A percentile compares a stretch with the other conserved stretches of the same genome.
Conservation (phyloP, 1,140 invertebrate species). For the Lasaia peninsularis region DNA sequence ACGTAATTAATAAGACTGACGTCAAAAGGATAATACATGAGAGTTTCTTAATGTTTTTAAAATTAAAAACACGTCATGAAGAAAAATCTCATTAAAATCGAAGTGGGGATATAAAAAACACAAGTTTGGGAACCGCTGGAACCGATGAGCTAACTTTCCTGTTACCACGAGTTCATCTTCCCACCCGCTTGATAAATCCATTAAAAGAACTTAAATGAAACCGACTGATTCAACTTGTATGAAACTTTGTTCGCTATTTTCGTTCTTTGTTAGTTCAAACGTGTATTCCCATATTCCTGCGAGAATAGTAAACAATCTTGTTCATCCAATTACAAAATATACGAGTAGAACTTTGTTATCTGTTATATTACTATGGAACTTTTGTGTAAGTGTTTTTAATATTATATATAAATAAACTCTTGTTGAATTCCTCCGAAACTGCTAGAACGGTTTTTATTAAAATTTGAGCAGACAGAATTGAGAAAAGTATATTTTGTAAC, state of each 20-base stretch:
- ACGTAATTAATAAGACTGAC: too few species aligned
- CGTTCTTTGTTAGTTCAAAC: conserved; percentile 13
- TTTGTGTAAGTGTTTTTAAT: too few species aligned
- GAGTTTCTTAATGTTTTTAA: too few species aligned
- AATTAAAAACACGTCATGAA: too few species aligned
- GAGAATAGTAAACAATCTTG: conserved; percentile 16
- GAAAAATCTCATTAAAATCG: too few species aligned
- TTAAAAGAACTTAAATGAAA: conserved; percentile 29
- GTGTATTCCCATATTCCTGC: neutral
- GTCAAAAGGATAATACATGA: too few species aligned
- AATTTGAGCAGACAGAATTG: too few species aligned
- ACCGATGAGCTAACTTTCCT: conserved; percentile 23
- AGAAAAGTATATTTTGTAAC: too few species aligned
- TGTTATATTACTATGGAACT: too few species aligned
- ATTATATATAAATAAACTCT: too few species aligned
- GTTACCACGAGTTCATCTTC: conserved; percentile 23
- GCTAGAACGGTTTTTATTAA: too few species aligned
- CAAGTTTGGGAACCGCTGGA: neutral
- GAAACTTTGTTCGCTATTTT: conserved; percentile 26
- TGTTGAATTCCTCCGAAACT: too few species aligned
- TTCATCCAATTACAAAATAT: conserved; percentile 13
- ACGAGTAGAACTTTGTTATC: neutral
- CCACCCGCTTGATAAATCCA: conserved; percentile 30
- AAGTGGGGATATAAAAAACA: neutral
- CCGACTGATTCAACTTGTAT: conserved; percentile 26